These are phyloP conservation scores for Anoplius nigerrimus DNA, from an alignment of 2,888 invertebrate genomes.

Conservation along the genomic window DNA sequence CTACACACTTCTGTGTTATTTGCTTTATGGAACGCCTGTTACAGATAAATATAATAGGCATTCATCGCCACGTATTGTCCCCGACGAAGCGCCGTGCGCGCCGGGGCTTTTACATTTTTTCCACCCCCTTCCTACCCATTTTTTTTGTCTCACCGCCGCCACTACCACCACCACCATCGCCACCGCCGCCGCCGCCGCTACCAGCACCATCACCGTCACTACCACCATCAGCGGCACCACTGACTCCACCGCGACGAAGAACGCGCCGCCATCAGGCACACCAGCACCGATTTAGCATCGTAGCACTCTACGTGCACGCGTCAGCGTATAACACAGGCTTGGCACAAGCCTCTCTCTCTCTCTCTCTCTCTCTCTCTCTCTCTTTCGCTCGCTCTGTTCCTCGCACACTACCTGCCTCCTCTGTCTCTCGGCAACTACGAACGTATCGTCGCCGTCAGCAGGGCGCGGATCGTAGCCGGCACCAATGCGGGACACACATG, in stretches of 20 bases:
- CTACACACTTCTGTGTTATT: slow-evolving; percentile 71
- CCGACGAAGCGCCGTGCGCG: slow-evolving; percentile 71
- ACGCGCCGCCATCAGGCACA: neutral
- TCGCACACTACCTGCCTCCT: neutral
- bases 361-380: too few relatives aligned
- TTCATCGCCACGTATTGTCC: slow-evolving; percentile 74
- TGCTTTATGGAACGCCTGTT: slow-evolving; percentile 75
- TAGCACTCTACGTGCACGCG: neutral
- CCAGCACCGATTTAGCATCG: neutral
- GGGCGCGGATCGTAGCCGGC: slow-evolving; percentile 26
- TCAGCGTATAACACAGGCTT: too few relatives aligned
- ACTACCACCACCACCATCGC: slow-evolving; percentile 40
- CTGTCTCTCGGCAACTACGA: neutral
- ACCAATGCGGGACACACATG: slow-evolving; percentile 55
- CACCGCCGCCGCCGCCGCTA: slow-evolving; percentile 10
- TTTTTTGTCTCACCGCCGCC: slow-evolving; percentile 58
- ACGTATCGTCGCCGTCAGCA: slow-evolving; percentile 23
- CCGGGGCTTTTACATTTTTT: slow-evolving; percentile 72
- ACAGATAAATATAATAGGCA: slow-evolving; percentile 75
- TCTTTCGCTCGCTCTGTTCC: too few relatives aligned
- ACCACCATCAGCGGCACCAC: slow-evolving; percentile 38
- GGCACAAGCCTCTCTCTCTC: slow-evolving; percentile 3
- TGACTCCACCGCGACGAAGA: slow-evolving; percentile 9
- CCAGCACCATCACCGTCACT: slow-evolving; percentile 26
- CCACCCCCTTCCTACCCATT: slow-evolving; percentile 53